Percentiles rank a stretch among this genome's conserved stretches.
phyloP scores from a whole-genome alignment of 2,888 invertebrate species.

The Stomorhina lunata region DNA sequence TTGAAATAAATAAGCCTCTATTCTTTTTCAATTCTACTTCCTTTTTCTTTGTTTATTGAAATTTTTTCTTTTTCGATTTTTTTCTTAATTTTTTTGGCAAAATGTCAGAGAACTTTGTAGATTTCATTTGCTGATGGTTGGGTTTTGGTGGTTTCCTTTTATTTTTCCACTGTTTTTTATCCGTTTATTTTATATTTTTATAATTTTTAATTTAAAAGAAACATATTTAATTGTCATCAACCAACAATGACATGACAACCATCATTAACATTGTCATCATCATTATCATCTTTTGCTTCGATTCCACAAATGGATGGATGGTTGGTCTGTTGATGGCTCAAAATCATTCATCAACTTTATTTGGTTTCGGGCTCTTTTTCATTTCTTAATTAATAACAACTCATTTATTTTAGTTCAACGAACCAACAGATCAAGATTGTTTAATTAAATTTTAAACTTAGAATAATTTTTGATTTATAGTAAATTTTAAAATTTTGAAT shows the following conservation, averaged over 20 bases:
- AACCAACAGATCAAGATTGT: slow-evolving; percentile 6
- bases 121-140: slow-evolving; percentile 21
- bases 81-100: slow-evolving; percentile 36
- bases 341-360: background rate
- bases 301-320: no score
- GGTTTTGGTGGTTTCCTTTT: background rate
- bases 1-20: background rate
- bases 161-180: background rate
- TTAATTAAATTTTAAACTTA: background rate
- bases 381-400: slow-evolving; percentile 5
- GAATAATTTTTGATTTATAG: no score
- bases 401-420: slow-evolving; percentile 36
- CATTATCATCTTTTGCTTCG: background rate
- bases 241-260: background rate
- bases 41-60: slow-evolving; percentile 20
- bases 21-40: background rate
- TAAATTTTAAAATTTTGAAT: no score
- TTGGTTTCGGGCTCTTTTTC: background rate
- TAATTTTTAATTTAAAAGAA: background rate
- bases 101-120: slow-evolving; percentile 58
- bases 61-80: slow-evolving; percentile 1
- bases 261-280: background rate
- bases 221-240: background rate
- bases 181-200: background rate
- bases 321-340: no score